Percentiles rank a stretch among this genome's conserved stretches.
These are phyloP conservation scores for Casuarius casuarius DNA, from an alignment of 2,113 vertebrate species.

Conservation along the genomic window DNA sequence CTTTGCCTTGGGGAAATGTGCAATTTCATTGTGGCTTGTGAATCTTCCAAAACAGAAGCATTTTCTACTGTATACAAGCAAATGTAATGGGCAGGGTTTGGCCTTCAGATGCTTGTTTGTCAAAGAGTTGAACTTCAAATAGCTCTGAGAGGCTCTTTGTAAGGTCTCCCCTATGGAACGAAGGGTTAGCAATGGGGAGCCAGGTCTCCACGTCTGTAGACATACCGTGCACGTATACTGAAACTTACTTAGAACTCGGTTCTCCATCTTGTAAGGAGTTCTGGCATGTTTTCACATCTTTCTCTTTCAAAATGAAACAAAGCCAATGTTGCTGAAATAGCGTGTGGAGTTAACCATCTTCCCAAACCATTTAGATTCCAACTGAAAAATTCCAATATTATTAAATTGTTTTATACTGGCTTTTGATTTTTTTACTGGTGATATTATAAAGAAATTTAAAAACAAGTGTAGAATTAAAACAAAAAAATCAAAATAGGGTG, in stretches of 20 bases:
- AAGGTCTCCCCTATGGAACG: neutral
- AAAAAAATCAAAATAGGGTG: neutral
- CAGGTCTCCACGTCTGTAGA: neutral
- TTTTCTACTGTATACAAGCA: neutral
- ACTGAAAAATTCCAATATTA: neutral
- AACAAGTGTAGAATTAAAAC: neutral
- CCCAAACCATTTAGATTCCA: neutral
- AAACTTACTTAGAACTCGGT: neutral
- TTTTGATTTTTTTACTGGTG: neutral
- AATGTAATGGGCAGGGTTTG: neutral
- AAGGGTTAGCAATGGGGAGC: neutral
- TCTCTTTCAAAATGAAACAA: neutral
- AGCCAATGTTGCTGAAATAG: neutral
- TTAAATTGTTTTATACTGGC: neutral
- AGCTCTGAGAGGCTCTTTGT: neutral
- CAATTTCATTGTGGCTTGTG: neutral
- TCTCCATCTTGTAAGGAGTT: neutral
- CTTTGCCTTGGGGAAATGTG: neutral
- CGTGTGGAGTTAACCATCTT: neutral
- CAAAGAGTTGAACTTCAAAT: neutral
- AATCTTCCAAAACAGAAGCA: neutral
- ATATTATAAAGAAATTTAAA: neutral
- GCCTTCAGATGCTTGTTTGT: neutral
- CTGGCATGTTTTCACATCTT: neutral
- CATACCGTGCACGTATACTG: neutral